Evolutionary conservation across 2,888 invertebrate genomes (phyloP).

Genomic region (Mesorhabditis belari): DNA sequence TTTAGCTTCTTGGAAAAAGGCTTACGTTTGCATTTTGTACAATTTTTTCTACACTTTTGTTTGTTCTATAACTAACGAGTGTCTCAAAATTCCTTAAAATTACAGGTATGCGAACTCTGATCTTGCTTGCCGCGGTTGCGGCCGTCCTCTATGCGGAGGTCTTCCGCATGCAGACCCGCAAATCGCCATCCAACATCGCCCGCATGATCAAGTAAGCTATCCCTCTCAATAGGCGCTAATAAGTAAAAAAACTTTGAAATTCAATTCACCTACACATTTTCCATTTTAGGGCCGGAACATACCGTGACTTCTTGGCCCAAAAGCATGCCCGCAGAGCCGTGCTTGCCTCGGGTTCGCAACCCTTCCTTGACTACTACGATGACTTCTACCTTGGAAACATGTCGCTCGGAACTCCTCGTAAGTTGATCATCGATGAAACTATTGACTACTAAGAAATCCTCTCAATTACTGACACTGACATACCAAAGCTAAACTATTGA

Average conservation of each 20-base stretch:
- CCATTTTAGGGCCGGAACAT: conserved; percentile 10
- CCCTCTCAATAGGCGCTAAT: no score
- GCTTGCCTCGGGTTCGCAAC: conserved; percentile 26
- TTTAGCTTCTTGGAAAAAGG: no score
- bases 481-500: neutral
- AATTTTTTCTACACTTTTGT: no score
- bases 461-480: neutral
- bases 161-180: conserved; percentile 19
- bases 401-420: conserved; percentile 39
- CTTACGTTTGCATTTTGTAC: no score
- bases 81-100: no score
- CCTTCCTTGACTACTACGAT: conserved; percentile 42
- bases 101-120: conserved; percentile 27
- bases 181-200: conserved; percentile 21
- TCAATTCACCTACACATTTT: conserved; percentile 3
- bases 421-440: neutral
- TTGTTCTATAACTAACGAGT: no score
- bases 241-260: no score
- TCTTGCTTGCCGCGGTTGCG: conserved; percentile 31
- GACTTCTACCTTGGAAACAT: conserved; percentile 49
- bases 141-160: conserved; percentile 20
- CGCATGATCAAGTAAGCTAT: conserved; percentile 23
- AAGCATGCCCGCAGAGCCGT: conserved; percentile 13
- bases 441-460: neutral
- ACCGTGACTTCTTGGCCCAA: conserved; percentile 10